Evolutionary conservation across 2,113 vertebrate genomes (phyloP).

Genomic region (Poeciliopsis prolifica): DNA sequence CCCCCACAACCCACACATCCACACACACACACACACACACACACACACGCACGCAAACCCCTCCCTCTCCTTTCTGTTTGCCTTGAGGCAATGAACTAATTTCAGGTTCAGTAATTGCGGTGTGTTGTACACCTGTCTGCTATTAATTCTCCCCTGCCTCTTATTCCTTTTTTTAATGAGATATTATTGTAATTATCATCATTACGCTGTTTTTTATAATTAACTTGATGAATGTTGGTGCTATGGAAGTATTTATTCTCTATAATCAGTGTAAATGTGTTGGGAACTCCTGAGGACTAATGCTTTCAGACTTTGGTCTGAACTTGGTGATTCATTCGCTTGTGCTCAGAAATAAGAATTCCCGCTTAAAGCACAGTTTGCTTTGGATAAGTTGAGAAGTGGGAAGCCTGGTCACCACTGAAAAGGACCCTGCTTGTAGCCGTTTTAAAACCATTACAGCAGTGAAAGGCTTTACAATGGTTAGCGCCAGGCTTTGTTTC

Average conservation of each 20-base stretch:
- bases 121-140: slow-evolving; percentile 99
- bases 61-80: slow-evolving; percentile 76
- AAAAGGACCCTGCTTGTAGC: slow-evolving; percentile 87
- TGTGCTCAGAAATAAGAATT: slow-evolving; percentile 80
- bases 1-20: slow-evolving; percentile 29
- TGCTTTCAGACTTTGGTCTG: slow-evolving; percentile 63
- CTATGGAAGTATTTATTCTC: slow-evolving; percentile 75
- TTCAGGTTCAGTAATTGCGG: slow-evolving; percentile 97
- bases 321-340: slow-evolving; percentile 27
- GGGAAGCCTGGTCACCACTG: slow-evolving; percentile 80
- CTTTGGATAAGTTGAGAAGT: slow-evolving; percentile 81
- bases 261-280: slow-evolving; percentile 62
- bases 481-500: slow-evolving; percentile 83
- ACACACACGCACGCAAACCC: slow-evolving; percentile 39
- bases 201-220: slow-evolving; percentile 82
- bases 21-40: slow-evolving; percentile 16
- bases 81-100: slow-evolving; percentile 96
- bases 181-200: slow-evolving; percentile 85
- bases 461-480: slow-evolving; percentile 83
- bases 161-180: slow-evolving; percentile 85
- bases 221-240: slow-evolving; percentile 81
- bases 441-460: slow-evolving; percentile 90
- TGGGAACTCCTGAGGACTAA: slow-evolving; percentile 57
- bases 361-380: slow-evolving; percentile 81
- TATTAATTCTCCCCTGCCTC: slow-evolving; percentile 88